Percentiles rank a stretch among this genome's conserved stretches.
Conservation (phyloP, 2,113 vertebrate species). For the Myodes glareolus region DNA sequence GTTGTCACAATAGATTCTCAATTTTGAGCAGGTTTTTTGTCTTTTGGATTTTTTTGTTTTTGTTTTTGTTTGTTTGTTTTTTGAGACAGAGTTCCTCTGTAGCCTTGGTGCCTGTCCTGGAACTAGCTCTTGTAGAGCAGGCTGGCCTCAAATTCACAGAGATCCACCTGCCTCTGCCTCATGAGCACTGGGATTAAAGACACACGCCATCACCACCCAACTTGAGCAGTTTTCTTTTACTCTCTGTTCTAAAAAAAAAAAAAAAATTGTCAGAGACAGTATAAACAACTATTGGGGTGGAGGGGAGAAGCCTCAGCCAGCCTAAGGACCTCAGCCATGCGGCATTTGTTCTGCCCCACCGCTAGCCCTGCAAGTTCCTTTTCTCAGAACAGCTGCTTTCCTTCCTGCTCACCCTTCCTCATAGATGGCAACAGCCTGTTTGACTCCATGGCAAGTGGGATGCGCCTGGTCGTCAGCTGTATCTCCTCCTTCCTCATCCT, state of each 20-base stretch:
- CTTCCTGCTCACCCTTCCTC: not conserved
- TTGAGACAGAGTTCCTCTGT: no score
- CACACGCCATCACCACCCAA: no score
- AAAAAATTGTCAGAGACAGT: not conserved
- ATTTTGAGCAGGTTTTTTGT: not conserved
- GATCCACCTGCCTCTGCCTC: no score
- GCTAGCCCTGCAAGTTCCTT: not conserved
- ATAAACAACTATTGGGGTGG: not conserved
- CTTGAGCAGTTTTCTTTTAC: not conserved
- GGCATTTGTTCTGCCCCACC: not conserved
- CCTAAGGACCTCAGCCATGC: not conserved
- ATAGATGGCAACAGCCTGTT: constrained; percentile 97
- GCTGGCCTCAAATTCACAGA: no score
- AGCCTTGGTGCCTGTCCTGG: no score
- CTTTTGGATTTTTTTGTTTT: no score
- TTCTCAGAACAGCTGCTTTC: not conserved
- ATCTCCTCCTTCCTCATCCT: constrained; percentile 99
- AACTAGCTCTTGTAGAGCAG: no score
- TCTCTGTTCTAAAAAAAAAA: not conserved
- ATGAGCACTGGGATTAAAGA: no score
- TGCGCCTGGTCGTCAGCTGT: constrained; percentile 98
- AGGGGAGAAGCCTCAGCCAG: not conserved
- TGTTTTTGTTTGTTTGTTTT: no score
- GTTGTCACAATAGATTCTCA: not conserved
- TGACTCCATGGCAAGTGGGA: constrained; percentile 98